Percentiles rank a stretch among this genome's conserved stretches.
Evolutionary conservation across 2,888 invertebrate genomes (phyloP).

Genomic region (Lasioglossum marginatum): DNA sequence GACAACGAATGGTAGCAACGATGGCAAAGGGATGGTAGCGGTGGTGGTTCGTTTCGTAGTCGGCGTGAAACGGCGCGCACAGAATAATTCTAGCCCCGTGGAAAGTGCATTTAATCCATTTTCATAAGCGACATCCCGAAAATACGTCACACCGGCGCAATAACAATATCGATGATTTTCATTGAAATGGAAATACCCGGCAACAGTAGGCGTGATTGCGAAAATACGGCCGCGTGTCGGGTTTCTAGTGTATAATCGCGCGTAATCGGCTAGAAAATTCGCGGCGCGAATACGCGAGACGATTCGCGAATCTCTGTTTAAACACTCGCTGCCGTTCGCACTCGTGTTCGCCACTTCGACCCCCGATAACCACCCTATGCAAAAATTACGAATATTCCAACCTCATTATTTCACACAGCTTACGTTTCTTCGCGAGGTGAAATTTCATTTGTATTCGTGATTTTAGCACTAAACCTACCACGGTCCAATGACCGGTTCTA

Average conservation of each 20-base stretch:
- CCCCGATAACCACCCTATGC: no score
- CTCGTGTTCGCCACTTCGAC: no score
- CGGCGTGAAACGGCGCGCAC: background rate
- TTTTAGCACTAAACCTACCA: background rate
- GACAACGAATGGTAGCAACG: background rate
- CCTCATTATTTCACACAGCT: no score
- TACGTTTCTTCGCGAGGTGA: no score
- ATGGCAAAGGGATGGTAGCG: background rate
- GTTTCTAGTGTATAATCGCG: slow-evolving; percentile 41
- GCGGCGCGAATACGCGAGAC: background rate
- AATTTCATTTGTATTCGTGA: background rate
- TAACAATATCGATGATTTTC: slow-evolving; percentile 74
- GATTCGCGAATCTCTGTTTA: background rate
- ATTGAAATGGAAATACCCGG: slow-evolving; percentile 66
- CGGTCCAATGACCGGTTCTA: no score
- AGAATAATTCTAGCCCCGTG: slow-evolving; percentile 47
- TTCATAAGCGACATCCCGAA: slow-evolving; percentile 61
- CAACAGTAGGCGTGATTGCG: slow-evolving; percentile 57
- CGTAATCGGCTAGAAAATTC: slow-evolving; percentile 62
- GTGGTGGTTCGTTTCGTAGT: background rate
- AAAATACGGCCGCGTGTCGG: slow-evolving; percentile 54
- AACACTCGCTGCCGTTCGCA: background rate
- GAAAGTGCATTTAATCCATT: slow-evolving; percentile 66
- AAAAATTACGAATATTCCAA: no score
- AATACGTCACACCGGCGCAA: slow-evolving; percentile 50